Percentiles rank a stretch among this genome's conserved stretches.
Conservation (phyloP, 2,888 invertebrate genomes). For the Omphaloscelis lunosa region DNA sequence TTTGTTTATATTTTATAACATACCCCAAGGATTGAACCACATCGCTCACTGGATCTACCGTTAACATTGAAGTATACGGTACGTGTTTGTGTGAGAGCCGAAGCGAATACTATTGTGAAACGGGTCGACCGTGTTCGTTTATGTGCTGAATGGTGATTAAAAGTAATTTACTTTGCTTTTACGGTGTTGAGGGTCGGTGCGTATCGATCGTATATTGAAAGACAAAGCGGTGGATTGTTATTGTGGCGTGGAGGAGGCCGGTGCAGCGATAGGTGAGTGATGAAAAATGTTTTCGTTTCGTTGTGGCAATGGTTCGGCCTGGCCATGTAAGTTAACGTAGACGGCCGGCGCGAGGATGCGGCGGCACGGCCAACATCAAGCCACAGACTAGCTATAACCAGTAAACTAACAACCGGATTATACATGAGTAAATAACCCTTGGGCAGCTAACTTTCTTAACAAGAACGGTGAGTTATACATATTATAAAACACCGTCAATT, state of each 20-base stretch:
- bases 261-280: constrained; percentile 81
- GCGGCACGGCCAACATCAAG: constrained; percentile 48
- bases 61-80: constrained; percentile 82
- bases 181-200: constrained; percentile 86
- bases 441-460: constrained; percentile 19
- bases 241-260: constrained; percentile 77
- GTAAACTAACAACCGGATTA: constrained; percentile 46
- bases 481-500: constrained; percentile 15
- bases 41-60: constrained; percentile 79
- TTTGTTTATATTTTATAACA: constrained; percentile 87
- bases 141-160: constrained; percentile 89
- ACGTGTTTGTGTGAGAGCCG: constrained; percentile 80
- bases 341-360: constrained; percentile 62
- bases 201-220: constrained; percentile 87
- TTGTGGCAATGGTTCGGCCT: constrained; percentile 64
- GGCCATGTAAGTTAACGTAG: constrained; percentile 59
- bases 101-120: constrained; percentile 81
- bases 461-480: constrained; percentile 5
- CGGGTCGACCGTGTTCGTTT: constrained; percentile 85
- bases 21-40: constrained; percentile 81
- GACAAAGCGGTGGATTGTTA: constrained; percentile 87
- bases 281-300: constrained; percentile 66
- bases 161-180: constrained; percentile 89
- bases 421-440: constrained; percentile 40
- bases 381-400: constrained; percentile 65